Percentiles rank a stretch among this genome's conserved stretches.
These are phyloP conservation scores for Harpagus bidentatus DNA, from an alignment of 2,113 vertebrate species.

Conservation along the genomic window DNA sequence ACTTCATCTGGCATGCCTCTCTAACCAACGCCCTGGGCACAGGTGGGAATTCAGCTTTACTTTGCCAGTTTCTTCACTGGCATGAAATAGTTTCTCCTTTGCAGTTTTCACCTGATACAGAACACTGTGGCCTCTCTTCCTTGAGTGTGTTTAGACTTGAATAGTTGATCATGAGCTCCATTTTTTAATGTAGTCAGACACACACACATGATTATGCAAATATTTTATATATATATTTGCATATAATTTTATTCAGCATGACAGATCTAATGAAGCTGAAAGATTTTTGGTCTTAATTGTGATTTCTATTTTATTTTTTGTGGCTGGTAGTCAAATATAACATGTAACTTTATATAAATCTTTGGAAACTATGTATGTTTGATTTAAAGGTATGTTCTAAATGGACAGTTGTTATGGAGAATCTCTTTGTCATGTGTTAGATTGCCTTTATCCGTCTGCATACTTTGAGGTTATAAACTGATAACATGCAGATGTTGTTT, in stretches of 20 bases:
- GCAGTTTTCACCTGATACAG: not conserved
- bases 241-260: not conserved
- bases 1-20: not conserved
- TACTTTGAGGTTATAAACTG: not conserved
- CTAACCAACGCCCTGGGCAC: not conserved
- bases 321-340: not conserved
- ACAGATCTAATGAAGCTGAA: not conserved
- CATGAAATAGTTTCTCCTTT: not conserved
- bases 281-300: not conserved
- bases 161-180: not conserved
- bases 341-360: not conserved
- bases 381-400: not conserved
- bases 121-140: not conserved
- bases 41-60: not conserved
- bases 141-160: not conserved
- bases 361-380: not conserved
- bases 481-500: not conserved
- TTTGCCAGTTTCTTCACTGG: not conserved
- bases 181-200: not conserved
- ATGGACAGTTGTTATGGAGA: not conserved
- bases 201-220: not conserved
- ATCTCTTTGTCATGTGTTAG: not conserved
- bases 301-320: not conserved
- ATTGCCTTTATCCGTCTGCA: not conserved
- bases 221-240: not conserved